Base-by-base conservation (phyloP, 2,797 vertebrate genomes). In the Anisognathus igniventris region DNA sequence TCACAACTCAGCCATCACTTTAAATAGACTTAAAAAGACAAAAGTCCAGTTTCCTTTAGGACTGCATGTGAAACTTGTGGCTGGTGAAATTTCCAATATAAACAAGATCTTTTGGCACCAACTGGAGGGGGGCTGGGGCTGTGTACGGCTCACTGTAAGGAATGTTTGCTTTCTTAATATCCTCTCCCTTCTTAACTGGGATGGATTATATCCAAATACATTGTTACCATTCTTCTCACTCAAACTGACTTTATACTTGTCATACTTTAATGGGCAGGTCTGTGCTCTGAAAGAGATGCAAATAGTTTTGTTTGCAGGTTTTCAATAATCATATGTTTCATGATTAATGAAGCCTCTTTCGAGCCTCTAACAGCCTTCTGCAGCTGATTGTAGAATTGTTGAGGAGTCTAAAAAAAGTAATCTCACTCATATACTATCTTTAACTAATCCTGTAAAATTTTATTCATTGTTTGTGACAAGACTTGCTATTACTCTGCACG, bases 251-350 rank as follows among this genome's bases (percentile, higher is more conserved):
- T 91, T 87, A 45, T 96, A 71, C 74, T 92, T 96, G 91, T 89
- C 91, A 91, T 86, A 80, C 79, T 91, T 83, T 87, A 95, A 93
- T 71, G 87, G 75, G 87, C 79, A 93, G 93, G 81, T 88, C 75
- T 91, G 48, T 61, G n/a, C 78, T 93, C 81, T 92, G 40, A 67
- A 86, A 88, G 78, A 91, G 85, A 93, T 77, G 8, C 86, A 92
- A 95, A 88, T 88, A 92, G 76, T 80, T 94, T 72, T 91, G 79
- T 96, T 95, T 96, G 93, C 91, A 95, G 79, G 44, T 93, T 96
- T 96, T 94, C 94, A 95, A 68, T 91, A 95, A 96, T 96, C 94
- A 91, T 92, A 93, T 96, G 96, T 79, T 96, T 91, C 53, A 71
- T 72, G 89, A 91, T 95, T 96, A 96, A 94, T 90, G 90, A 94